Conservation (phyloP, 2,113 vertebrate genomes). For the Semnornis frantzii region DNA sequence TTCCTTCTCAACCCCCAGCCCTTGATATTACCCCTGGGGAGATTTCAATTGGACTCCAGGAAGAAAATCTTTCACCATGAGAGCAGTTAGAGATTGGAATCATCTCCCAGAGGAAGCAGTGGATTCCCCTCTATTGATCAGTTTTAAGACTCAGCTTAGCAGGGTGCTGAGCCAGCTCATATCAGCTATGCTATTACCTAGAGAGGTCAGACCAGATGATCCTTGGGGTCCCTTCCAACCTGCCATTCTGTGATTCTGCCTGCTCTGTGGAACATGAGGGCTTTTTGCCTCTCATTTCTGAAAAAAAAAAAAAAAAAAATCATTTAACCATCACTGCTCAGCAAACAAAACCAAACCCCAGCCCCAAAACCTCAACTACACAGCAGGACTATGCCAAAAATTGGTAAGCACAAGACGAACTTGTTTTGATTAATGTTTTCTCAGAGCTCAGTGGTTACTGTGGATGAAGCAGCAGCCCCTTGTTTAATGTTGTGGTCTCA, state of each 20-base stretch:
- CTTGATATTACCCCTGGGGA: too few species aligned
- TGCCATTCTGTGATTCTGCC: background rate
- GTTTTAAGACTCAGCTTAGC: too few species aligned
- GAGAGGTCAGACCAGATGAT: too few species aligned
- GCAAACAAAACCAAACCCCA: background rate
- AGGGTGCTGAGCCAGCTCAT: too few species aligned
- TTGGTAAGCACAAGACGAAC: background rate
- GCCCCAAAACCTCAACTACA: background rate
- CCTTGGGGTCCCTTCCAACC: too few species aligned
- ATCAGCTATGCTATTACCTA: too few species aligned
- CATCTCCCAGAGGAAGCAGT: too few species aligned
- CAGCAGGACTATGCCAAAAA: background rate
- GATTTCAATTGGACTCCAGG: too few species aligned
- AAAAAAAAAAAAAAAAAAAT: background rate
- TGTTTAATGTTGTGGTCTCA: background rate
- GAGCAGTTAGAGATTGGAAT: too few species aligned
- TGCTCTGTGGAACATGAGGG: fast-evolving
- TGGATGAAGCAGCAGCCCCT: background rate
- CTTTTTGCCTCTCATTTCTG: background rate
- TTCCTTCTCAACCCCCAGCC: too few species aligned
- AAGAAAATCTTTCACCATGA: too few species aligned
- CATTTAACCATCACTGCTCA: background rate
- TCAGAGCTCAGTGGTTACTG: background rate
- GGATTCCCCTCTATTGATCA: too few species aligned
- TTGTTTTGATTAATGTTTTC: background rate